Conservation (phyloP, 2,888 invertebrate genomes). For the Trissoscelio sp. region DNA sequence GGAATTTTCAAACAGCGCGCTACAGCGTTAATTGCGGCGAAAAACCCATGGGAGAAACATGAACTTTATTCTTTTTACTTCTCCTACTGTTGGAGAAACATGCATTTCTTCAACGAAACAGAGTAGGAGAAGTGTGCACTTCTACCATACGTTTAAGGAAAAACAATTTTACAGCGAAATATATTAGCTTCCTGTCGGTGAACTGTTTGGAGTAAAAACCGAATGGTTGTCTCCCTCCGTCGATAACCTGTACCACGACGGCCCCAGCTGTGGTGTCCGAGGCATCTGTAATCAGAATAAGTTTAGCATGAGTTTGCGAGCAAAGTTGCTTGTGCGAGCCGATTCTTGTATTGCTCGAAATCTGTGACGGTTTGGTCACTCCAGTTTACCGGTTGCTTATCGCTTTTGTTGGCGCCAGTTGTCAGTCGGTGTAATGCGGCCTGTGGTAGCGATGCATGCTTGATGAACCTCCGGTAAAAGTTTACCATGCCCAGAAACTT, state of each 20-base stretch:
- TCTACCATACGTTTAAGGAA: too few relatives aligned
- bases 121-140: too few relatives aligned
- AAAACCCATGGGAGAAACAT: too few relatives aligned
- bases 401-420: background rate
- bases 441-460: background rate
- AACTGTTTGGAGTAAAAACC: background rate
- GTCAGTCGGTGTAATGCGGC: background rate
- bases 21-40: too few relatives aligned
- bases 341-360: background rate
- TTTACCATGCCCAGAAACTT: conserved; percentile 12
- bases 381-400: background rate
- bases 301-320: background rate
- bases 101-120: too few relatives aligned
- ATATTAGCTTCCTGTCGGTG: too few relatives aligned
- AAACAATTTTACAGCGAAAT: too few relatives aligned
- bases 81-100: too few relatives aligned
- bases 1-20: too few relatives aligned
- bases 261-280: background rate
- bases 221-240: background rate
- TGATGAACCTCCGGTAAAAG: conserved; percentile 5
- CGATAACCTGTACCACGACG: background rate
- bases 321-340: background rate
- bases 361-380: background rate
- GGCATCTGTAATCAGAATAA: background rate
- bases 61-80: too few relatives aligned